Evolutionary conservation across 2,888 invertebrate species (phyloP), one percentile per base, ranked within the genome.

Genomic region (Microchrysa polita): DNA sequence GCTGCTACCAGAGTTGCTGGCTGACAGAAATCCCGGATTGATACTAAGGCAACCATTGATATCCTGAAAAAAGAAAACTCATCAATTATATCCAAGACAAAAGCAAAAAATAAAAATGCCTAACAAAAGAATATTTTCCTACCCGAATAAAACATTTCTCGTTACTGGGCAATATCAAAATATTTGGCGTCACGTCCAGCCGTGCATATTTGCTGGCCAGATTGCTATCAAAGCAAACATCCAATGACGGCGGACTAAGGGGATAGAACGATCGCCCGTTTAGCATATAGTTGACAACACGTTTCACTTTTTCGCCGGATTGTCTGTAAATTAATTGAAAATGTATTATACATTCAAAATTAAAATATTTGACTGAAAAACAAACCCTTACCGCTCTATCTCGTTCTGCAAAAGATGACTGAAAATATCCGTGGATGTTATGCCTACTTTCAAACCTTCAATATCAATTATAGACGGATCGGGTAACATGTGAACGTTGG

Each of bases 391-490:
- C 93, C 27, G 27, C 27, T 34, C 27, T 7, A 7, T 5, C 84
- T 96, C 96, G 80, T 92, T 91, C 79, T 90, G 90, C 60, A 92
- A 90, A 40, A 97, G 85, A 81, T 96, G 94, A 86, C 94, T 92
- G 9, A 97, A 85, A 55, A 93, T 87, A 82, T 97, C 97, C 0
- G 91, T 90, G 27, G 95, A 91, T 2, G 95, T 96, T 27, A 92
- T 85, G 0, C 92, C 95, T 73, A 97, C 85, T 4, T 91, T 84
- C 0, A 96, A 82, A 2, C 95, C 95, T 79, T 91, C 90, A 67
- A 97, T 86, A 80, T 90, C 88, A 4, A 97, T 81, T 18, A 92
- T 87, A 79, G 92, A 90, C 0, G 97, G 97, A 86, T 97, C 96
- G 0, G 95, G 89, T 77, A 93, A 84, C 79, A 92, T 88, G 74